Percentiles rank a stretch among this genome's conserved stretches.
Conservation (phyloP, 23 tunicate genomes). For the Halocynthia aurantium region DNA sequence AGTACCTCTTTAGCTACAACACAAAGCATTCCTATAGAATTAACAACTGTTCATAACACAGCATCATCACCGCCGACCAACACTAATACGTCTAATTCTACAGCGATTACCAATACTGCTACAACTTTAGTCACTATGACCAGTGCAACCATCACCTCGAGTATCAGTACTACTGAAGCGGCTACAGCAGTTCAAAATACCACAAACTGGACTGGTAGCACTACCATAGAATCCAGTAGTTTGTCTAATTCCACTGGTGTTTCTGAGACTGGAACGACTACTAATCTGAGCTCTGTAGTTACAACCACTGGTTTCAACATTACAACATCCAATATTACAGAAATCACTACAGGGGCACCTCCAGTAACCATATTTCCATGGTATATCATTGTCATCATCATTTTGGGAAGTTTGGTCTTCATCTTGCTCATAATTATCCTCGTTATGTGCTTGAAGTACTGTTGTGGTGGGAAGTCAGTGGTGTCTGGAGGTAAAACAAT, state of each 20-base stretch:
- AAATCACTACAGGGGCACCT: not conserved
- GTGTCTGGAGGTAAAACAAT: not conserved
- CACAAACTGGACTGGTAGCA: not conserved
- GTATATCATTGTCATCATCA: constrained; percentile 1
- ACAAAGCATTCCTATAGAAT: not conserved
- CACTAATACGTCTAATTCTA: not conserved
- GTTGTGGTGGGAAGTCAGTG: not conserved
- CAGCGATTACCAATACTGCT: not conserved
- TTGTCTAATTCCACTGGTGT: not conserved
- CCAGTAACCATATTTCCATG: constrained; percentile 1
- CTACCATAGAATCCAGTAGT: not conserved
- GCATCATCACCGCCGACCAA: not conserved
- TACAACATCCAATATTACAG: not conserved
- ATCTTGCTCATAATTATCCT: not conserved
- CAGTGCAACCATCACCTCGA: not conserved
- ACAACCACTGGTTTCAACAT: not conserved
- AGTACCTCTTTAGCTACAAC: not conserved
- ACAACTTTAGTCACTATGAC: not conserved
- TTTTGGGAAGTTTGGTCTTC: not conserved
- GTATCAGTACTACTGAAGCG: not conserved
- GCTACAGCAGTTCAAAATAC: not conserved
- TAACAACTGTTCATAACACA: not conserved
- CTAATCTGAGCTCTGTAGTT: too few species aligned
- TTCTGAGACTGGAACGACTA: not conserved
- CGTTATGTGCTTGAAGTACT: not conserved